Evolutionary conservation across 2,113 vertebrate species (phyloP).

Genomic region (Jacana jacana): DNA sequence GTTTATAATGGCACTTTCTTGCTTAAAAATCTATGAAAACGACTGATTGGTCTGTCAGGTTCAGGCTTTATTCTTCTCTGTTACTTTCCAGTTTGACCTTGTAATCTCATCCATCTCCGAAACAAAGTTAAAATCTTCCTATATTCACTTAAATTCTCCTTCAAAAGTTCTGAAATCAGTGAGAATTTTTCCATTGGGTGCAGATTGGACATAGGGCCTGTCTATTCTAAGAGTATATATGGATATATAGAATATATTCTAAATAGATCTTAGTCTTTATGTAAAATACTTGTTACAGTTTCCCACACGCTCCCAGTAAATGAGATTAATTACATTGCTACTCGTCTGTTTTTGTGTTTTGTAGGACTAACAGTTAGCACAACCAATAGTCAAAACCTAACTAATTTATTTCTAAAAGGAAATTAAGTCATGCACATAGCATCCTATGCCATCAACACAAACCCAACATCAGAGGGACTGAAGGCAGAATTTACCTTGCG

Average conservation of each 20-base stretch:
- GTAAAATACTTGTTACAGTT: neutral
- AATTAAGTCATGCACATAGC: neutral
- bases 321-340: neutral
- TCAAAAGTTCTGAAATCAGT: neutral
- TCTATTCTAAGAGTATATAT: neutral
- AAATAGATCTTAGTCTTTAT: neutral
- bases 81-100: conserved; percentile 44
- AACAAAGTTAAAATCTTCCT: conserved; percentile 7
- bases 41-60: conserved; percentile 7
- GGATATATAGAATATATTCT: neutral
- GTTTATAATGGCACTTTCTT: conserved; percentile 34
- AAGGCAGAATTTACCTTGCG: neutral
- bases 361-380: neutral
- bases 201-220: neutral
- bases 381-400: neutral
- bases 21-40: conserved; percentile 44
- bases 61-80: neutral
- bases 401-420: neutral
- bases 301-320: neutral
- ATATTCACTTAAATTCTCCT: conserved; percentile 31
- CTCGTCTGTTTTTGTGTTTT: neutral
- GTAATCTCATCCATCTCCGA: conserved; percentile 31
- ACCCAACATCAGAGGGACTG: neutral
- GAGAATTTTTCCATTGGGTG: neutral
- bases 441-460: neutral